A percentile compares a stretch with the other conserved stretches of the same genome.
Conservation (phyloP, 2,888 invertebrate species). For the Lepetodrilus schrolli region DNA sequence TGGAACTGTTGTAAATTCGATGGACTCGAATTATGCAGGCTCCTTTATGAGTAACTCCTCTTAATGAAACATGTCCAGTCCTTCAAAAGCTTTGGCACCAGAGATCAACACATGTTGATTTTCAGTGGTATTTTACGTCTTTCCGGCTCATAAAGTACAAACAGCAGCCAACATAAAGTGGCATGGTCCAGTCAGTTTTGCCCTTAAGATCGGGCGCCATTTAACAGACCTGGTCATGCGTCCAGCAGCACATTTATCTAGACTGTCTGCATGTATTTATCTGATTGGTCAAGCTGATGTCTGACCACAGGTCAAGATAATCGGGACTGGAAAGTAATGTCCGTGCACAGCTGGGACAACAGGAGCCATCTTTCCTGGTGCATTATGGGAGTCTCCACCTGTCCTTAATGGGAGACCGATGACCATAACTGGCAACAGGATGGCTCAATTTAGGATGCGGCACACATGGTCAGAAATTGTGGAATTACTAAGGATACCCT, state of each 20-base stretch:
- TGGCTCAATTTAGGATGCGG: too few relatives aligned
- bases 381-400: neutral
- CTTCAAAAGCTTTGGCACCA: neutral
- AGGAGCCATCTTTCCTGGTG: neutral
- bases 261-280: neutral
- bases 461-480: too few relatives aligned
- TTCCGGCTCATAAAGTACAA: neutral
- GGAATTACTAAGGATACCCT: too few relatives aligned
- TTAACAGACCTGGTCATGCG: constrained; percentile 20
- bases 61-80: neutral
- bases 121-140: constrained; percentile 3
- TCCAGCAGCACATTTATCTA: neutral
- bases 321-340: neutral
- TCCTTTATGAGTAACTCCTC: neutral
- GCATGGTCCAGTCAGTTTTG: neutral
- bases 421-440: neutral
- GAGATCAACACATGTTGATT: neutral
- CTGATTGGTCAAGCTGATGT: constrained; percentile 9
- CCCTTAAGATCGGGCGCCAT: neutral
- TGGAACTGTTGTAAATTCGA: neutral
- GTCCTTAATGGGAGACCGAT: neutral
- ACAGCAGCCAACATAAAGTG: neutral
- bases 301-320: neutral
- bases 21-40: neutral
- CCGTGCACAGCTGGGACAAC: constrained; percentile 16